A percentile compares a stretch with the other conserved stretches of the same genome.
These are phyloP conservation scores for Drosophila carrolli DNA, from an alignment of 1,140 invertebrate genomes.

Conservation along the genomic window DNA sequence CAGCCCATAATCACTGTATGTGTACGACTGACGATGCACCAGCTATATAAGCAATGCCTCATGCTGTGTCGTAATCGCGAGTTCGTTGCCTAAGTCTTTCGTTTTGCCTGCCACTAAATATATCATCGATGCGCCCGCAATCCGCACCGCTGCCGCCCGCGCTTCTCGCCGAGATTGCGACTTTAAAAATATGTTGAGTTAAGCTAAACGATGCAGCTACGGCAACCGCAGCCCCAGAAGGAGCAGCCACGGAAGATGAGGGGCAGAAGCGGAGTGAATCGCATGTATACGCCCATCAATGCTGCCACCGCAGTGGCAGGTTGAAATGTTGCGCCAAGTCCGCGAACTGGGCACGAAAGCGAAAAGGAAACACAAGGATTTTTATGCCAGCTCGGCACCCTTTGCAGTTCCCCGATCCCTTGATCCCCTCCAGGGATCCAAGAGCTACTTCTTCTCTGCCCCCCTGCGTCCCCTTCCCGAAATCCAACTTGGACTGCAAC, in stretches of 20 bases:
- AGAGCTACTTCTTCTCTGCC: background rate
- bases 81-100: slow-evolving; percentile 83
- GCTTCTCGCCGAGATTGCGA: slow-evolving; percentile 46
- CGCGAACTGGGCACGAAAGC: slow-evolving; percentile 72
- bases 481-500: slow-evolving; percentile 21
- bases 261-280: slow-evolving; percentile 73
- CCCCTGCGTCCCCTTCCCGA: no score
- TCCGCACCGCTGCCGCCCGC: slow-evolving; percentile 1
- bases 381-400: slow-evolving; percentile 62
- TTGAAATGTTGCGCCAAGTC: slow-evolving; percentile 77
- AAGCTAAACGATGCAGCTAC: slow-evolving; percentile 74
- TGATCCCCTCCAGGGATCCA: background rate
- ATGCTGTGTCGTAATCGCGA: slow-evolving; percentile 82
- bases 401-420: slow-evolving; percentile 27
- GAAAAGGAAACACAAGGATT: slow-evolving; percentile 69
- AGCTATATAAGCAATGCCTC: slow-evolving; percentile 58
- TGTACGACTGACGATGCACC: slow-evolving; percentile 10
- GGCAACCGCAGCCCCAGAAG: slow-evolving; percentile 28
- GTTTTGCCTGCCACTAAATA: slow-evolving; percentile 82
- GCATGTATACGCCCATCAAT: slow-evolving; percentile 83
- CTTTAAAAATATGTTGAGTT: slow-evolving; percentile 80
- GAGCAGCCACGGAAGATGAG: slow-evolving; percentile 36
- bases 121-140: slow-evolving; percentile 75
- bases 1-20: slow-evolving; percentile 30
- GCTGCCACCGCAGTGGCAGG: slow-evolving; percentile 81